Evolutionary conservation across 2,113 vertebrate species (phyloP), one percentile per base, ranked within the genome.

Genomic region (Aldabrachelys gigantea): DNA sequence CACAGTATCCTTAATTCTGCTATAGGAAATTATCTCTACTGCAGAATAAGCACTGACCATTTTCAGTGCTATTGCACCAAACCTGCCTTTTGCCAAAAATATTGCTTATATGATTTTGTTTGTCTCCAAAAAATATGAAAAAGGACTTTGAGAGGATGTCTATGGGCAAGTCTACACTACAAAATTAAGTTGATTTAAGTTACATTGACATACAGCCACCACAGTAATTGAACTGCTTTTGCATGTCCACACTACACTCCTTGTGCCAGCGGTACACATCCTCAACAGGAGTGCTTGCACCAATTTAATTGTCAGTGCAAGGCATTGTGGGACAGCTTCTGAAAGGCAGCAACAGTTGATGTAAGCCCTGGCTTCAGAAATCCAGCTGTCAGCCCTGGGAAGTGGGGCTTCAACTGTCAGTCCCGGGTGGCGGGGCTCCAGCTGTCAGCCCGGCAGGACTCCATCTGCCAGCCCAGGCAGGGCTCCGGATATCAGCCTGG

Each of bases 141-240:
- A 35, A 31, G 88, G 87, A 89, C 72, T 82, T 90, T 85, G 84
- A 83, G 95, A 89, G 82, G 87, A 89, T 85, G 65, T 93, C 89
- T 94, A 57, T 79, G 31, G 29, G 65, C 4, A 21, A 69, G 35
- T 38, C 35, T 21, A 69, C 9, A 38, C 35, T 35, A 65, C 31
- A 65, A 65, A 16, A 65, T 16, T 65, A 65, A 65, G 16, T 65
- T 2, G 16, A 65, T 35, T 35, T 65, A 65, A 35, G 17, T 69
- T 17, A 62, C 27, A 1, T n/a, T 35, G 6, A 65, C 31, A n/a
- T 65, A 19, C 59, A n/a, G 62, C 29, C 16, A 69, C 35, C 4
- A 4, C 62, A 69, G 62, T 69, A 69, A 21, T 69, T 69, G n/a
- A 69, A 69, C 65, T n/a, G 65, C 17, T n/a, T 69, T 69, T 69